Base-by-base conservation (phyloP, 2,113 vertebrate species). In the Chaetura pelagica region DNA sequence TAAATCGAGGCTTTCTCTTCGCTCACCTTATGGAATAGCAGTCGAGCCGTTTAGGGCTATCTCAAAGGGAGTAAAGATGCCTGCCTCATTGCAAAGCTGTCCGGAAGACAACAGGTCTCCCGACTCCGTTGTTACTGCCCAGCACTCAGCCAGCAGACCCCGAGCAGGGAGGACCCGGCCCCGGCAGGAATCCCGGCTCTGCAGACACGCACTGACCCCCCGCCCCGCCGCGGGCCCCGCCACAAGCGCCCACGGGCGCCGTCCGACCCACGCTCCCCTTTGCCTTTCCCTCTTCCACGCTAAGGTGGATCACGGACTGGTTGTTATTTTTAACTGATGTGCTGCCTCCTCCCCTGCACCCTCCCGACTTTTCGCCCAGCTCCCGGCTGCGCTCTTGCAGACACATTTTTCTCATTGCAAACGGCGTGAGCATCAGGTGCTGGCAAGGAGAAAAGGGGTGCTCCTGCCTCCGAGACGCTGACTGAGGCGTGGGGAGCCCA, bases 191-290 rank as follows among this genome's bases (percentile, higher is more conserved):
- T 15, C 34, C 21, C 44, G 1, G n/a, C 49, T 29, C 46, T 40
- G 52, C 40, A 20, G 38, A 24, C 27, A n/a, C 51, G 26, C 49
- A 12, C 12, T 15, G 12, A 19, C 35, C 7, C 75, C 61, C 40
- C 57, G 35, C 51, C 58, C 21, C 29, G 7, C 62, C 17, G 51
- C 77, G 29, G 46, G 24, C 14, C 24, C 30, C 5, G 19, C 51
- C 8, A 12, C 66, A 1, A 29, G 0, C 15, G 3, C 29, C 29
- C 4, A 9, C 1, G 22, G 3, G 20, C 2, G 2, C 27, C 12
- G 7, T 14, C 52, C 29, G 22, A 40, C 22, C 26, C 2, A 34
- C 67, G 5, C 58, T 80, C 51, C 7, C 13, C 49, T 48, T 6
- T 3, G 35, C 77, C 42, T 40, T 27, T 52, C 34, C 34, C n/a